phyloP scores from a whole-genome alignment of 2,888 invertebrate genomes.

The Meteorus colon region DNA sequence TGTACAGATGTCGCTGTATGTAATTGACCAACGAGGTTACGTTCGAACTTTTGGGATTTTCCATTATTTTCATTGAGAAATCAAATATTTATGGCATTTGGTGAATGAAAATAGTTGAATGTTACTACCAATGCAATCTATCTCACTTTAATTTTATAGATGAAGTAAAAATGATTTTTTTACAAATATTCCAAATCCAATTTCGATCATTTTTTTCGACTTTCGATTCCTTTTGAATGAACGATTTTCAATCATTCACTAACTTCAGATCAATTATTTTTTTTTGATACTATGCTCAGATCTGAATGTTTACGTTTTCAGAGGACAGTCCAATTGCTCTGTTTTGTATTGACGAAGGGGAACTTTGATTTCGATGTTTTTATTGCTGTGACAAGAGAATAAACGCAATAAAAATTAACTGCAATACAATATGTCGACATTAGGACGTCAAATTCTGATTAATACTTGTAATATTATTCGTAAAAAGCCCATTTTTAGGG shows the following conservation, averaged over 20 bases:
- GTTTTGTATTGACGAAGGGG: background rate
- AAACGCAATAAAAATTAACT: background rate
- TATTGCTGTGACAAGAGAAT: background rate
- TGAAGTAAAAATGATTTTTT: no score
- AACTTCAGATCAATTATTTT: no score
- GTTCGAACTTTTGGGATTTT: no score
- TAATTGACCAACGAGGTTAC: no score
- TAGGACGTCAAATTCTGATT: constrained; percentile 10
- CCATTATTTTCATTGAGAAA: no score
- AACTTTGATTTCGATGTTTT: background rate
- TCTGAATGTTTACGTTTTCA: background rate
- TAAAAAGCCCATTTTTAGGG: background rate
- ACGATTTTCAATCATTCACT: no score
- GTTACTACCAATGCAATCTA: no score
- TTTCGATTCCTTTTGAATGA: no score
- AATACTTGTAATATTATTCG: constrained; percentile 2
- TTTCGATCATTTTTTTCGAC: no score
- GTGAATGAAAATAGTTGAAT: no score
- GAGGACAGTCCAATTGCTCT: background rate
- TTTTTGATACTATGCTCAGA: background rate
- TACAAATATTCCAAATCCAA: background rate
- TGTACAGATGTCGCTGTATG: background rate
- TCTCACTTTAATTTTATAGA: no score
- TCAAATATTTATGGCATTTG: no score
- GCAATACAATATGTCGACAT: constrained; percentile 16